Percentiles rank a stretch among this genome's conserved stretches.
Evolutionary conservation across 1,140 invertebrate genomes (phyloP).

Genomic region (Drosophila baimaii): DNA sequence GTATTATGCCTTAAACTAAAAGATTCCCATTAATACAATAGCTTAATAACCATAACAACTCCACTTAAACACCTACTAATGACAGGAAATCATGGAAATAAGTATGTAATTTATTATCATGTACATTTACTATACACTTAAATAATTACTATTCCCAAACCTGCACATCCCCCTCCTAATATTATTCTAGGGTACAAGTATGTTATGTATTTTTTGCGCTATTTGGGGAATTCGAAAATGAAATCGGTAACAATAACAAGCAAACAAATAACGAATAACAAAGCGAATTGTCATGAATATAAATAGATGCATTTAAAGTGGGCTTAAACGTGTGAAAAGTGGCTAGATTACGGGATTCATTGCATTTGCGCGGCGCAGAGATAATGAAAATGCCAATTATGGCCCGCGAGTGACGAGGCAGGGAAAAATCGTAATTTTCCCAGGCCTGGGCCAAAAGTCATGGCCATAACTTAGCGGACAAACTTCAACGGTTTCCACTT

Average conservation of each 20-base stretch:
- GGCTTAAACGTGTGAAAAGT: constrained; percentile 62
- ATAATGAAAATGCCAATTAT: constrained; percentile 57
- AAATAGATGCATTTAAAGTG: constrained; percentile 58
- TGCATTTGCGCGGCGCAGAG: constrained; percentile 28
- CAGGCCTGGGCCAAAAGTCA: constrained; percentile 30
- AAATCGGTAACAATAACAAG: constrained; percentile 44
- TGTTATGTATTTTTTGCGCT: constrained; percentile 39
- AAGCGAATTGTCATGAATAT: constrained; percentile 51
- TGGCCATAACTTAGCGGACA: constrained; percentile 32
- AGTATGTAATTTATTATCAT: too few species aligned
- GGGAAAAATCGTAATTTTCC: constrained; percentile 21
- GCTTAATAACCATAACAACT: too few species aligned
- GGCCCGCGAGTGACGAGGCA: neutral
- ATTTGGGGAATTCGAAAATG: constrained; percentile 46
- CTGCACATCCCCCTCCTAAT: neutral
- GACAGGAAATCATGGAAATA: too few species aligned
- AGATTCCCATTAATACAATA: too few species aligned
- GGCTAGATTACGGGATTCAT: constrained; percentile 33
- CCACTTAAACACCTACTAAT: too few species aligned
- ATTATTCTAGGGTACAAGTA: constrained; percentile 17
- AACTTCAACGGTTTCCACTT: constrained; percentile 46
- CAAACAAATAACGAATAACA: constrained; percentile 28
- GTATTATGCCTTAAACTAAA: too few species aligned
- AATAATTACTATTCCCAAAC: neutral
- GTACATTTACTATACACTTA: too few species aligned